Evolutionary conservation across 2,888 invertebrate genomes (phyloP).

Genomic region (Agonopterix arenella): DNA sequence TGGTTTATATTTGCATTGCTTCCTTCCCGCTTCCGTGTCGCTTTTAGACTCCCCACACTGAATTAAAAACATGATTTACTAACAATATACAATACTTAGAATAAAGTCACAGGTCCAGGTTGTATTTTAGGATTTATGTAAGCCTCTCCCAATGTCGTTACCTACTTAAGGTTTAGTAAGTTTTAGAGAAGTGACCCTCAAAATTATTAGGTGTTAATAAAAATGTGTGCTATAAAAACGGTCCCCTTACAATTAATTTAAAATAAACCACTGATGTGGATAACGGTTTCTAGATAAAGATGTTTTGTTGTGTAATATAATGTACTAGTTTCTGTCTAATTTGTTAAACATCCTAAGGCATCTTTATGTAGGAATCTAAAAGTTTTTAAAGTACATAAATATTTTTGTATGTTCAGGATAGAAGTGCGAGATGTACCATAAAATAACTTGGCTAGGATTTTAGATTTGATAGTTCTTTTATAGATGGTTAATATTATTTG

Average conservation of each 20-base stretch:
- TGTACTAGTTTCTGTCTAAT: constrained; percentile 2
- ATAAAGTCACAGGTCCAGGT: constrained; percentile 70
- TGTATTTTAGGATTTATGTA: constrained; percentile 64
- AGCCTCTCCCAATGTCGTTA: constrained; percentile 61
- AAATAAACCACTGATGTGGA: constrained; percentile 35
- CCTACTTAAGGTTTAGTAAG: constrained; percentile 64
- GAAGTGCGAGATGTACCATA: constrained; percentile 61
- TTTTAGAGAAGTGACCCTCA: constrained; percentile 49
- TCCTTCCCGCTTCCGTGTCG: constrained; percentile 59
- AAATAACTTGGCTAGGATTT: constrained; percentile 65
- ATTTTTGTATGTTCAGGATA: constrained; percentile 74
- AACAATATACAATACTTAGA: constrained; percentile 44
- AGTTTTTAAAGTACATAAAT: constrained; percentile 68
- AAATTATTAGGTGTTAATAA: constrained; percentile 57
- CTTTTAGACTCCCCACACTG: constrained; percentile 47
- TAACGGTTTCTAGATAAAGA: constrained; percentile 39
- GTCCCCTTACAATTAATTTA: constrained; percentile 48
- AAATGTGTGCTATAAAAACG: constrained; percentile 62
- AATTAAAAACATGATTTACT: constrained; percentile 55
- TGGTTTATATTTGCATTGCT: constrained; percentile 50
- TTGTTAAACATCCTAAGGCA: constrained; percentile 16
- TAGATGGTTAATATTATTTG: constrained; percentile 71
- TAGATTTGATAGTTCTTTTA: constrained; percentile 73
- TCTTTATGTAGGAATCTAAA: constrained; percentile 43
- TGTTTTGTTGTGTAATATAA: constrained; percentile 18